Evolutionary conservation across 2,113 vertebrate species (phyloP), one percentile per base, ranked within the genome.

Genomic region (Tamias sibiricus): DNA sequence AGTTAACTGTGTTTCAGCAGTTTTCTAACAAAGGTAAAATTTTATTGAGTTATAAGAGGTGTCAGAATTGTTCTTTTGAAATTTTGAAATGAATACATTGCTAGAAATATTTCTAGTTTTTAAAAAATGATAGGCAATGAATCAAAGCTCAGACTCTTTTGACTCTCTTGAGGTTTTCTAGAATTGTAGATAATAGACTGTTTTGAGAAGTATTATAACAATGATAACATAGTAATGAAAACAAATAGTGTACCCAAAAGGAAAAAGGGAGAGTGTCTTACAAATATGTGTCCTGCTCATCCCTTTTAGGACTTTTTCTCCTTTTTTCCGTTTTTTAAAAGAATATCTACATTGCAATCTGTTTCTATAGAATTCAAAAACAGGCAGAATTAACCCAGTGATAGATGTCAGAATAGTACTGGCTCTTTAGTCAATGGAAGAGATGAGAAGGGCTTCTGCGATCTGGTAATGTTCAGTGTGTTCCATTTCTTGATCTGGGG

Each of bases 21-120:
- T n/a, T n/a, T n/a, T n/a, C n/a, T n/a, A n/a, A n/a, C n/a, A 42
- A 88, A 94, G 82, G 87, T 76, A 91, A 76, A 91, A 52, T 88
- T 52, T 20, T 91, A 76, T 32, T 94, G 54, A 79, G 59, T 93
- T 77, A 42, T 71, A 62, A 30, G 64, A 28, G 49, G 81, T 80
- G 42, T 90, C 30, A 79, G 66, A 75, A 44, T 4, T 3, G 32
- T 80, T 68, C 54, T 84, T 59, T 9, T 84, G 64, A 92, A 94
- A 94, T 94, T 88, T 82, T 92, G 14, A 81, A 91, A 76, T 47
- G 16, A 24, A 57, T 35, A 42, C 54, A 59, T 28, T 66, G 64
- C 19, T 72, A 66, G 42, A 54, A 72, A 85, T 75, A 87, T 76
- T 87, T 94, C 42, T 22, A 77, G 24, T 76, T 96, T 87, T 40